Percentiles rank a stretch among this genome's conserved stretches.
Conservation (phyloP, 2,888 invertebrate genomes). For the Nephrotoma guestfalica region DNA sequence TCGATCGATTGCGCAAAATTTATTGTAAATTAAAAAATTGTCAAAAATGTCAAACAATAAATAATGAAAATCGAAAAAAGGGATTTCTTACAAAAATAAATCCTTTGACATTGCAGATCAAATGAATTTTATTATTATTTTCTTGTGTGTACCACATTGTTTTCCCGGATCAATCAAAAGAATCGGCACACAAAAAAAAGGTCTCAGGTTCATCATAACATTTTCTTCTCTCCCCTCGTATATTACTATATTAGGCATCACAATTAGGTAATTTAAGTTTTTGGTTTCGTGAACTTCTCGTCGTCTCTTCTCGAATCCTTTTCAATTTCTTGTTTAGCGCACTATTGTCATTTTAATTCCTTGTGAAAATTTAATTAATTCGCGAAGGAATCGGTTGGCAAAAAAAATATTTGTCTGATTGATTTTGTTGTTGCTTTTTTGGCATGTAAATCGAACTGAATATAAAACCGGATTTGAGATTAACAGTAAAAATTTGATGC, state of each 20-base stretch:
- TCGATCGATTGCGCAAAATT: not conserved
- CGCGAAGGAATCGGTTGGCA: not conserved
- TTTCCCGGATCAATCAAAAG: not conserved
- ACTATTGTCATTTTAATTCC: not conserved
- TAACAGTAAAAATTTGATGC: not conserved
- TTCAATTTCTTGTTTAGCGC: not conserved
- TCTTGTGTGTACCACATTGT: not conserved
- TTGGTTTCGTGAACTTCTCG: not conserved
- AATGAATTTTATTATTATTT: not conserved
- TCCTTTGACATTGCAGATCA: not conserved
- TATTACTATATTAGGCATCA: not conserved
- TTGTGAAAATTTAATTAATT: not conserved
- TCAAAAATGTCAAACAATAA: not conserved
- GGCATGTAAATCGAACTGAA: not conserved
- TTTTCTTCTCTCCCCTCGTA: not conserved
- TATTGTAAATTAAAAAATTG: not conserved
- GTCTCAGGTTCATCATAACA: not conserved
- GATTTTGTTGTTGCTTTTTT: not conserved
- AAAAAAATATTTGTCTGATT: not conserved
- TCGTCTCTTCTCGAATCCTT: not conserved
- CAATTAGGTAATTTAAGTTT: not conserved
- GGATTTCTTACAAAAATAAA: not conserved
- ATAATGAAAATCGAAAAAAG: not conserved
- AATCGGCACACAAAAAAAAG: not conserved
- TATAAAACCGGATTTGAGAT: not conserved